phyloP scores from a whole-genome alignment of 2,797 vertebrate species.

The Acanthurus leucopareius region DNA sequence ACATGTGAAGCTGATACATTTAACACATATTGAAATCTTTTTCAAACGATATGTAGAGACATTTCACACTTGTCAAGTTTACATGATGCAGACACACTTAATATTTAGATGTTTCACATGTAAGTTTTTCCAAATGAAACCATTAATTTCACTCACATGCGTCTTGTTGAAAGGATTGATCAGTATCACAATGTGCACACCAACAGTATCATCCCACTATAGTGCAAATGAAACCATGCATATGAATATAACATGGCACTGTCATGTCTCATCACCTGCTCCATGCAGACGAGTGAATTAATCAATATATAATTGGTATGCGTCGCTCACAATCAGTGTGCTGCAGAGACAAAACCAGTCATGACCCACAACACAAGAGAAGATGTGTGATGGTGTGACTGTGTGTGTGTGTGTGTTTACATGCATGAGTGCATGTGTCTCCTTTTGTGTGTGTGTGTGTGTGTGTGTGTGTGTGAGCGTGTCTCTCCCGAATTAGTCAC shows the following conservation, averaged over 20 bases:
- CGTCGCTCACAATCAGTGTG: constrained; percentile 46
- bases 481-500: constrained; percentile 49
- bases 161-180: background rate
- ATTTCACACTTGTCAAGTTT: background rate
- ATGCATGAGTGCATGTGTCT: constrained; percentile 4
- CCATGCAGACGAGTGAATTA: constrained; percentile 37
- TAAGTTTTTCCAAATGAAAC: background rate
- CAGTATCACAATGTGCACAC: background rate
- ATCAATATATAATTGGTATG: constrained; percentile 55
- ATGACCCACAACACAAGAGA: constrained; percentile 28
- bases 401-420: constrained; percentile 20
- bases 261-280: constrained; percentile 33
- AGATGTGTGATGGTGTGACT: constrained; percentile 13
- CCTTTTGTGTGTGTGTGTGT: no score
- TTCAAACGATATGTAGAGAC: no score
- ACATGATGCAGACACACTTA: background rate
- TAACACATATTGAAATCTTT: no score
- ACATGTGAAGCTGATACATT: no score
- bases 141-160: background rate
- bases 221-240: constrained; percentile 5
- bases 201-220: constrained; percentile 15
- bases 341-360: constrained; percentile 32
- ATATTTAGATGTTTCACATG: no score
- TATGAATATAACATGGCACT: constrained; percentile 37
- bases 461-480: constrained; percentile 5